Conservation (phyloP, 1,140 invertebrate species). For the Bombus waltoni region DNA sequence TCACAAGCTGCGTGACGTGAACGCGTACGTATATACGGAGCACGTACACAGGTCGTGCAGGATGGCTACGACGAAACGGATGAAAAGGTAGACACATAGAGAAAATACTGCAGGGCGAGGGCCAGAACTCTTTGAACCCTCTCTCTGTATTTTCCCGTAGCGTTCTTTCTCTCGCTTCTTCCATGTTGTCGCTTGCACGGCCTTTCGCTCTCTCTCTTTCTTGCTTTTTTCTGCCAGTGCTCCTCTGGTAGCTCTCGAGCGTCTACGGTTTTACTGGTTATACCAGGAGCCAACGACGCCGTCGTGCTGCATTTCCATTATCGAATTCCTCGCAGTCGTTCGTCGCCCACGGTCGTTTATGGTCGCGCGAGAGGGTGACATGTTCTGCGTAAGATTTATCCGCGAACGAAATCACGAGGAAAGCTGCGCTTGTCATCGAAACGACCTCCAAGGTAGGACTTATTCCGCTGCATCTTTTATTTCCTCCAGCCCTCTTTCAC, state of each 20-base stretch:
- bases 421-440: conserved; percentile 41
- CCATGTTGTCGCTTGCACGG: conserved; percentile 31
- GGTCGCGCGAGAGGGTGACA: conserved; percentile 51
- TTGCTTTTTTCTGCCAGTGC: conserved; percentile 34
- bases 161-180: background rate
- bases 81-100: conserved; percentile 66
- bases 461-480: background rate
- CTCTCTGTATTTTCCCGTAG: conserved; percentile 41
- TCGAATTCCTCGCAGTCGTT: conserved; percentile 65
- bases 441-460: conserved; percentile 30
- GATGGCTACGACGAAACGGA: conserved; percentile 25
- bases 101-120: conserved; percentile 61
- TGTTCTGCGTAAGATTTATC: conserved; percentile 58
- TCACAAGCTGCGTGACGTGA: background rate
- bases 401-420: conserved; percentile 50
- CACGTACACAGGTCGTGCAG: conserved; percentile 1
- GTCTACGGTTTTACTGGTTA: conserved; percentile 52
- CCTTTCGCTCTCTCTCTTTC: conserved; percentile 31
- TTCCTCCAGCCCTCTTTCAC: background rate
- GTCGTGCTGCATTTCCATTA: conserved; percentile 65
- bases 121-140: conserved; percentile 70
- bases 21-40: background rate
- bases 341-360: conserved; percentile 51
- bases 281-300: conserved; percentile 50
- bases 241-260: conserved; percentile 44